These are phyloP conservation scores for Tenthredo distinguenda DNA, from an alignment of 2,888 invertebrate species.

Conservation along the genomic window DNA sequence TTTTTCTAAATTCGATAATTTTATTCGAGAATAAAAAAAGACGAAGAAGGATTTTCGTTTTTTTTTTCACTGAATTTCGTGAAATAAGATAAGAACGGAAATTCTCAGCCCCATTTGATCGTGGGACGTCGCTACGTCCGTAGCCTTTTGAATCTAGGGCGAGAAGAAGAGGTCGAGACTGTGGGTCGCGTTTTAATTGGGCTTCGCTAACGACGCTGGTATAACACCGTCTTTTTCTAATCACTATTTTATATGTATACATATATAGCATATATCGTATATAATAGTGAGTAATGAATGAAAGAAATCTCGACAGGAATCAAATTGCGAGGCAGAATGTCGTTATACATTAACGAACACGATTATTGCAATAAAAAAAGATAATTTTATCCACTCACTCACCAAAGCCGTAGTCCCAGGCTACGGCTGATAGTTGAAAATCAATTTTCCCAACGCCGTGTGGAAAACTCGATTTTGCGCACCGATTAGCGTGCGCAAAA, in stretches of 20 bases:
- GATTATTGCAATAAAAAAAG: not conserved
- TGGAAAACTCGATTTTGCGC: no score
- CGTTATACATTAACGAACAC: not conserved
- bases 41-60: no score
- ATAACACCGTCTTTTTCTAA: not conserved
- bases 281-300: not conserved
- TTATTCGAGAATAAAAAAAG: no score
- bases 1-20: no score
- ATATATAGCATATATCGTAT: not conserved
- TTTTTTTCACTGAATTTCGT: no score
- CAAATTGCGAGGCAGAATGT: not conserved
- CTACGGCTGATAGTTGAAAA: not conserved
- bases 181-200: constrained; percentile 26
- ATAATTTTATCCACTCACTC: not conserved
- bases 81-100: no score
- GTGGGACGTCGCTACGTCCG: not conserved
- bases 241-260: not conserved
- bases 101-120: no score
- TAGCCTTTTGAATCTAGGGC: not conserved
- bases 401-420: not conserved
- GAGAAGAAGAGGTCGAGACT: not conserved
- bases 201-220: constrained; percentile 22
- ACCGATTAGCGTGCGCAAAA: no score
- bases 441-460: no score
- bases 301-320: constrained; percentile 7